phyloP scores from a whole-genome alignment of 1,140 invertebrate genomes.

The Camponotus pennsylvanicus region DNA sequence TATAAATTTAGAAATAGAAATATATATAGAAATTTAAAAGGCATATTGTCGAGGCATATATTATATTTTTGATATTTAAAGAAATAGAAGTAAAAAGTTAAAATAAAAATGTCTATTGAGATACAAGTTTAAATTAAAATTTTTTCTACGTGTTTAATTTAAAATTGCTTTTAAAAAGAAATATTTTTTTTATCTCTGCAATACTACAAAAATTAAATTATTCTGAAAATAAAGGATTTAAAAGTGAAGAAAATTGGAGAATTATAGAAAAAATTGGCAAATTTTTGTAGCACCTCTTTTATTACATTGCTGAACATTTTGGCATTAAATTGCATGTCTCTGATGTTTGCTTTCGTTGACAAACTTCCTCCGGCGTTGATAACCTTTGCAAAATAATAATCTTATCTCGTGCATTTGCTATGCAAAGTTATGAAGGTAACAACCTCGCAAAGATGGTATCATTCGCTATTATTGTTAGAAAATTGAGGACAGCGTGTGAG shows the following conservation, averaged over 20 bases:
- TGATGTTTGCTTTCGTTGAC: conserved; percentile 67
- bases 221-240: not conserved
- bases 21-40: no score
- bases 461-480: conserved; percentile 47
- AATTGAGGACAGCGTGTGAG: not conserved
- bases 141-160: no score
- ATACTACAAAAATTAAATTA: not conserved
- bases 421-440: conserved; percentile 65
- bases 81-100: no score
- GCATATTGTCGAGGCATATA: no score
- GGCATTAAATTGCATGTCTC: conserved; percentile 36
- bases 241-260: not conserved
- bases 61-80: not conserved
- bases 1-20: no score
- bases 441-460: conserved; percentile 37
- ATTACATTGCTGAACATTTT: not conserved
- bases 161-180: not conserved
- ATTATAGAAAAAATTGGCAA: not conserved
- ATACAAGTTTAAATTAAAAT: no score
- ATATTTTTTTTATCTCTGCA: not conserved
- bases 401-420: conserved; percentile 66
- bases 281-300: conserved; percentile 2
- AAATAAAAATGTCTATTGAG: no score
- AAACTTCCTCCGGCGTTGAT: conserved; percentile 69
- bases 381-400: conserved; percentile 70